phyloP scores from a whole-genome alignment of 2,113 vertebrate genomes.

The Taurulus bubalis region DNA sequence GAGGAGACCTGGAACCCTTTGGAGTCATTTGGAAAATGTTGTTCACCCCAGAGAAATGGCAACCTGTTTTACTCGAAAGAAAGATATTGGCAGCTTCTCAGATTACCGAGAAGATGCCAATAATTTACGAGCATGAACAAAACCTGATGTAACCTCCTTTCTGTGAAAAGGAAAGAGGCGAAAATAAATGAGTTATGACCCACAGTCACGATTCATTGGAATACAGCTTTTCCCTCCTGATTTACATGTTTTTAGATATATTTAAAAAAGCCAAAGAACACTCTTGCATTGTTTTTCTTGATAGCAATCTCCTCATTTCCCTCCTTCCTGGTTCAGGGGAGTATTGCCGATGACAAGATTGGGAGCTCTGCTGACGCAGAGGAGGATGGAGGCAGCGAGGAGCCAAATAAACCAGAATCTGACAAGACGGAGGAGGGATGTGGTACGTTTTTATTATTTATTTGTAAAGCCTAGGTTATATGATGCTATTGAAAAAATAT shows the following conservation, averaged over 20 bases:
- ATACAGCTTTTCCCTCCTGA: not conserved
- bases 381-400: slow-evolving; percentile 65
- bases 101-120: not conserved
- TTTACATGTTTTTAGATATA: not conserved
- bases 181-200: not conserved
- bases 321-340: slow-evolving; percentile 57
- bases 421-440: slow-evolving; percentile 76
- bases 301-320: not conserved
- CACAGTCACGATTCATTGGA: not conserved
- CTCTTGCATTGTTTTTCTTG: not conserved
- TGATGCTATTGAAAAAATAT: not conserved
- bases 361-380: slow-evolving; percentile 58
- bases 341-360: slow-evolving; percentile 43
- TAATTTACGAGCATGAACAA: not conserved
- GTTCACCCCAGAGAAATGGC: too few relatives aligned
- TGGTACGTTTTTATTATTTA: slow-evolving; percentile 63
- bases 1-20: too few relatives aligned
- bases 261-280: not conserved
- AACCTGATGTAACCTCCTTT: not conserved
- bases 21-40: not conserved
- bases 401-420: slow-evolving; percentile 57
- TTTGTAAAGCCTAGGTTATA: not conserved
- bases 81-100: too few relatives aligned
- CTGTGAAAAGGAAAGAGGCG: not conserved
- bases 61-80: too few relatives aligned